Base-by-base conservation (phyloP, 2,888 invertebrate genomes). In the Torymus texanus region DNA sequence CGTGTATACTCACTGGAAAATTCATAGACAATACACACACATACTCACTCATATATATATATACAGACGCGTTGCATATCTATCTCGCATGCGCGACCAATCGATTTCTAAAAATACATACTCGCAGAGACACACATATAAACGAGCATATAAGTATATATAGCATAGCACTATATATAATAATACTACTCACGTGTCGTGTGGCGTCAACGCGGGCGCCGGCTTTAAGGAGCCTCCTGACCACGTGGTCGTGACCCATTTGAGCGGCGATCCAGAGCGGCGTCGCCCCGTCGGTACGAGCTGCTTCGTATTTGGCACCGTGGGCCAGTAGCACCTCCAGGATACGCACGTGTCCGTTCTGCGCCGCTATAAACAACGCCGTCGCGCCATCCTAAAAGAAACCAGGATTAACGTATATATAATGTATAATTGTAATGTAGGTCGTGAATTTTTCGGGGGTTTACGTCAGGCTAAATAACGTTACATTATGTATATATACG, bases 251-350 rank as follows among this genome's bases (percentile, higher is more conserved):
- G 91, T 97, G 97, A 0, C 97, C 98, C 96, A 97, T 97, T 93
- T 98, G 98, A 83, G 97, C 94, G 58, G 97, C 95, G 86, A 98
- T 98, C 97, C 97, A 98, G 83, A 98, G 93, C 81, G 98, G 95
- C 66, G 96, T 95, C 88, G 97, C 96, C 81, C 95, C 94, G 92
- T 97, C 97, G 4, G 94, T 93, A 86, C 97, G 94, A 83, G 94
- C 93, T 0, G 93, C 91, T 89, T 97, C 96, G 62, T 94, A 92
- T 76, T 92, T 91, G 0, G 97, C 97, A 56, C 96, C 96, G 67
- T 93, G 93, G 5, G 92, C 91, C 82, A 97, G 88, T 75, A 98
- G 92, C 84, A 94, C 92, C 77, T 93, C 92, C 81, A 96, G 93
- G 83, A 96, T 95, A 16, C 95, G 94, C 84, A 94, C 93, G 91